These are phyloP conservation scores for Nephila pilipes DNA, from an alignment of 1,140 invertebrate species.

Conservation along the genomic window DNA sequence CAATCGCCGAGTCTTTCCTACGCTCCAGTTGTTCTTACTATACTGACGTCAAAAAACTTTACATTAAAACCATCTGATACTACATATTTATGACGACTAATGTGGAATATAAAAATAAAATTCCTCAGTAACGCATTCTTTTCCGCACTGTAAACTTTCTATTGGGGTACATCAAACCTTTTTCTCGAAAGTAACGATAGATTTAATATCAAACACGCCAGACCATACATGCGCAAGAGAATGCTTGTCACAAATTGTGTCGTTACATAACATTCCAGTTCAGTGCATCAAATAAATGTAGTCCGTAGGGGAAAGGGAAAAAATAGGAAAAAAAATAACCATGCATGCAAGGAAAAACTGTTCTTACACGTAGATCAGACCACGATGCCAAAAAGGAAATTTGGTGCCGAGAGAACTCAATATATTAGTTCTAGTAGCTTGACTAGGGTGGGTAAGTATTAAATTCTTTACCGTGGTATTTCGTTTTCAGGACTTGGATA, in stretches of 20 bases:
- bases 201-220: conserved; percentile 1
- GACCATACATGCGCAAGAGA: conserved; percentile 27
- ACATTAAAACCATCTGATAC: conserved; percentile 28
- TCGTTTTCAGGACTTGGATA: conserved; percentile 8
- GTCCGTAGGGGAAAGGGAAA: neutral
- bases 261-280: conserved; percentile 66
- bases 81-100: neutral
- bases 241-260: conserved; percentile 55
- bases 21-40: neutral
- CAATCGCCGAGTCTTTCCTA: neutral
- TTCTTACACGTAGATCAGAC: neutral
- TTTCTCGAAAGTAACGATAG: conserved; percentile 24
- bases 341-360: conserved; percentile 3
- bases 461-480: conserved; percentile 65
- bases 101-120: conserved; percentile 25
- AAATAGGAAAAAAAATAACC: conserved; percentile 7
- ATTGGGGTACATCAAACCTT: neutral
- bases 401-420: conserved; percentile 44
- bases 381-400: conserved; percentile 13
- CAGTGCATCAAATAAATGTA: conserved; percentile 63
- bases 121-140: neutral
- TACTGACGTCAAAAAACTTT: neutral
- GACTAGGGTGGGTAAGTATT: conserved; percentile 13
- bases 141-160: conserved; percentile 48
- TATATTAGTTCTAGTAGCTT: conserved; percentile 51